A percentile compares a stretch with the other conserved stretches of the same genome.
phyloP scores from a whole-genome alignment of 1,140 invertebrate genomes.

The Drosophila dunni region DNA sequence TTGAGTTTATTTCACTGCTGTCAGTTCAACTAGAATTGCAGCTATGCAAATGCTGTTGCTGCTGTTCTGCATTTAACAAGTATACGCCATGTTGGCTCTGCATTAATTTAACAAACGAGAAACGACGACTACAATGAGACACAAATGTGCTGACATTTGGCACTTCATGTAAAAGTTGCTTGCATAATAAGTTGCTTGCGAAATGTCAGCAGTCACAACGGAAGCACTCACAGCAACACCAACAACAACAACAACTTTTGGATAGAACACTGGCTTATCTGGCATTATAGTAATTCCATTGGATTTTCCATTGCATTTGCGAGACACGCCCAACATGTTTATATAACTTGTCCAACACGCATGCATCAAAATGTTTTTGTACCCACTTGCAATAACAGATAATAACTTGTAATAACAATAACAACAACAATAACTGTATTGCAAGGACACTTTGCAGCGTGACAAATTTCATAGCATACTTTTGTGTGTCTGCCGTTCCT shows the following conservation, averaged over 20 bases:
- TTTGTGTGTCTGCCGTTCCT: constrained; percentile 45
- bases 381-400: constrained; percentile 27
- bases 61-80: constrained; percentile 71
- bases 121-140: constrained; percentile 55
- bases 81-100: constrained; percentile 75
- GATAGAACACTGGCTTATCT: constrained; percentile 20
- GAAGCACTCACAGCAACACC: constrained; percentile 15
- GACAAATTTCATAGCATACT: constrained; percentile 60
- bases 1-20: constrained; percentile 1
- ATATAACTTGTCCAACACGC: constrained; percentile 72
- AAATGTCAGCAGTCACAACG: constrained; percentile 47
- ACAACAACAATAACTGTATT: constrained; percentile 13
- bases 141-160: constrained; percentile 78
- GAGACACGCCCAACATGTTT: constrained; percentile 60
- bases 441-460: constrained; percentile 22
- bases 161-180: constrained; percentile 62
- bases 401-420: constrained; percentile 49
- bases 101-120: constrained; percentile 59
- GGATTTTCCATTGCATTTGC: constrained; percentile 14
- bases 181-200: constrained; percentile 47
- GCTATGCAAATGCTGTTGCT: constrained; percentile 41
- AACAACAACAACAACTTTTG: constrained; percentile 7
- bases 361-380: constrained; percentile 60
- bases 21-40: constrained; percentile 26
- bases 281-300: constrained; percentile 32